A percentile compares a stretch with the other conserved stretches of the same genome.
Evolutionary conservation across 2,113 vertebrate species (phyloP).

Genomic region (Tetrao urogallus): DNA sequence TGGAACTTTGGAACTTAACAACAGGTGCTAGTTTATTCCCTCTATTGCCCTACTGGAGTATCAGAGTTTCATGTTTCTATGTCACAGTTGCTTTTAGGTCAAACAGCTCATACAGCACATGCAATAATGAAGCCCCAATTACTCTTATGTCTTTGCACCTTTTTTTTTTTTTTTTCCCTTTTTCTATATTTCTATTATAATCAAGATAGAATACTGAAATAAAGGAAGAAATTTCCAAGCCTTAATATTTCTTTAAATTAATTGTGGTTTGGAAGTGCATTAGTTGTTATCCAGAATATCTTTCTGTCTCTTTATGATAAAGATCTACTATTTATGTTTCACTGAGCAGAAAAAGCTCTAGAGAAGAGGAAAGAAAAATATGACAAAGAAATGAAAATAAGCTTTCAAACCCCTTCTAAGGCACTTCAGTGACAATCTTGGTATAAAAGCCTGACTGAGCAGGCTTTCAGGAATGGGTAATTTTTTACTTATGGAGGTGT

Average conservation of each 20-base stretch:
- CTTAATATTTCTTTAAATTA: neutral
- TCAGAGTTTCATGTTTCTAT: neutral
- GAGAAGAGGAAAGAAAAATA: constrained; percentile 35
- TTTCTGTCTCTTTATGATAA: constrained; percentile 26
- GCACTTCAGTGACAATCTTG: neutral
- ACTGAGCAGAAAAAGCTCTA: neutral
- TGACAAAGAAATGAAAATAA: constrained; percentile 21
- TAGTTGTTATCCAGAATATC: neutral
- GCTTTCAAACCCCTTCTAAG: constrained; percentile 3
- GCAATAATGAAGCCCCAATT: neutral
- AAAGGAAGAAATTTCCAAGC: neutral
- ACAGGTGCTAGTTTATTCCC: neutral
- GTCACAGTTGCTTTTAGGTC: neutral
- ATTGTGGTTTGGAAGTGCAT: neutral
- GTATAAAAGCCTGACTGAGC: neutral
- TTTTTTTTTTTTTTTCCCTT: neutral
- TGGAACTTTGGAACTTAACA: neutral
- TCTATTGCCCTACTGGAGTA: neutral
- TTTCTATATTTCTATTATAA: neutral
- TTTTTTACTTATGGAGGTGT: constrained; percentile 22
- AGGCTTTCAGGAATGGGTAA: neutral
- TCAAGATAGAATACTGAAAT: neutral
- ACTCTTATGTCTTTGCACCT: neutral
- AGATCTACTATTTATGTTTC: neutral
- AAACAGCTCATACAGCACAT: neutral